Percentiles rank a stretch among this genome's conserved stretches.
Evolutionary conservation across 1,140 invertebrate genomes (phyloP).

Genomic region (Nasonia giraulti): DNA sequence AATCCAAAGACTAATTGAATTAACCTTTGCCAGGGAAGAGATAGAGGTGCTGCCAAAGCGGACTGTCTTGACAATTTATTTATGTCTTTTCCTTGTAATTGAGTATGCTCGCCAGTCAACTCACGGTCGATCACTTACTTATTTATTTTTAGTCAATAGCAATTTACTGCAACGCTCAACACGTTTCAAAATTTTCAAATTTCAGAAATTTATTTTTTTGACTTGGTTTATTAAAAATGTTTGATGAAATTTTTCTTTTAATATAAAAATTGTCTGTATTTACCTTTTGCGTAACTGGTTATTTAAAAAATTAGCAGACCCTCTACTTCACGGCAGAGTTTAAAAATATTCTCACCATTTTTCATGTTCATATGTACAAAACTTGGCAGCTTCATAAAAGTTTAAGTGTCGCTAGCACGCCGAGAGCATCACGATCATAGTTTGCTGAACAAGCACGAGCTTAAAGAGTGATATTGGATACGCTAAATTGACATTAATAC

Average conservation of each 20-base stretch:
- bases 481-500: slow-evolving; percentile 21
- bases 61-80: slow-evolving; percentile 26
- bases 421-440: not conserved
- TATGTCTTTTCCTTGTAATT: slow-evolving; percentile 30
- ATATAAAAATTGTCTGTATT: no score
- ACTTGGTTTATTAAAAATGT: no score
- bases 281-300: no score
- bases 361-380: not conserved
- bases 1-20: slow-evolving; percentile 23
- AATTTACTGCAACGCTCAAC: not conserved
- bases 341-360: not conserved
- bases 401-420: not conserved
- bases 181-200: no score
- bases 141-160: slow-evolving; percentile 11
- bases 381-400: slow-evolving; percentile 19
- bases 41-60: slow-evolving; percentile 11
- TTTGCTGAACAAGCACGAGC: slow-evolving; percentile 5
- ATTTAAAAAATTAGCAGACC: no score
- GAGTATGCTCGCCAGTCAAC: not conserved
- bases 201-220: not conserved
- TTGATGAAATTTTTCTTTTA: no score
- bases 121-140: slow-evolving; percentile 5
- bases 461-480: slow-evolving; percentile 15
- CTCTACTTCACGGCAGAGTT: not conserved
- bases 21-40: slow-evolving; percentile 1